Evolutionary conservation across 37 sponge, comb jelly and placozoan genomes (phyloP), one percentile per base, ranked within the genome.

Genomic region (Chondrosia reniformis): DNA sequence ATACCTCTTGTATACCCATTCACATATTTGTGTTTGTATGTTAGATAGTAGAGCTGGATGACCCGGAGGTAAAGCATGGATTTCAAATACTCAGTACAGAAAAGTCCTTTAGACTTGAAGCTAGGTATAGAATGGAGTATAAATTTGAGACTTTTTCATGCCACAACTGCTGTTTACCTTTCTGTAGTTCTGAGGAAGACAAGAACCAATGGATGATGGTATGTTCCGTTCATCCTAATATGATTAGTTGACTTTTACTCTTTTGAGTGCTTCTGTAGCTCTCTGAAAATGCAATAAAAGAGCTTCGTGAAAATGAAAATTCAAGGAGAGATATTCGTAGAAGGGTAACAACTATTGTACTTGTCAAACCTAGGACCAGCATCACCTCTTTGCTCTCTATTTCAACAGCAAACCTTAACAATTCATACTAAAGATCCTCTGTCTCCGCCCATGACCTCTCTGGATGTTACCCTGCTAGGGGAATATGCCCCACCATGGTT

Each of bases 401-500:
- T n/a, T n/a, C n/a, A n/a, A n/a, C n/a, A n/a, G n/a, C n/a, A n/a
- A n/a, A n/a, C n/a, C n/a, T n/a, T n/a, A n/a, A n/a, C n/a, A n/a
- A n/a, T n/a, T n/a, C n/a, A n/a, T n/a, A n/a, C n/a, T n/a, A n/a
- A n/a, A n/a, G n/a, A n/a, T 49, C 52, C 33, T 41, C 76, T 54
- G 55, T 56, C 28, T 33, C 32, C 54, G 13, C 76, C 24, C 2
- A 32, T 36, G 36, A 5, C 3, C 67, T 65, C 67, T 7, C 10
- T 49, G 52, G 10, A 15, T 49, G 15, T 49, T 49, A 15, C 10
- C 52, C 15, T 80, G 0, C 81, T 93, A 13, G 94, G 94, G 24
- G 39, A 33, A 24, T 41, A 88, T 10, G 94, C 94, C 13, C 94
- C 94, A 1, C 84, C 89, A 34, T 93, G 94, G 94, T 63, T 93